These are phyloP conservation scores for Chauna torquata DNA, from an alignment of 2,113 vertebrate species.

Conservation along the genomic window DNA sequence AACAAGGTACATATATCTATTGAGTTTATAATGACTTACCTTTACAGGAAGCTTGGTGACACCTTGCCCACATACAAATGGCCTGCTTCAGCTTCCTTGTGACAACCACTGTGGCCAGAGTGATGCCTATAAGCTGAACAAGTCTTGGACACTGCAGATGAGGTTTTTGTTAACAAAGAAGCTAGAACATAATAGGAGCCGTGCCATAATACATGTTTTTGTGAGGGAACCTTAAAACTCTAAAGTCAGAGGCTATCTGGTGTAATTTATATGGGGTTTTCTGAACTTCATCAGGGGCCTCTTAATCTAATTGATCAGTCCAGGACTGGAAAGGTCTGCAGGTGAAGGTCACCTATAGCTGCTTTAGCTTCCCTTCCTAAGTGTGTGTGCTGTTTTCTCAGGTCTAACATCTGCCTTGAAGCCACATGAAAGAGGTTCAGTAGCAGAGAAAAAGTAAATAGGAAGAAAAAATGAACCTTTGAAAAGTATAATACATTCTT, in stretches of 20 bases:
- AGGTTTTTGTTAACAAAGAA: neutral
- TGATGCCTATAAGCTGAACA: neutral
- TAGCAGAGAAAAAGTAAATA: neutral
- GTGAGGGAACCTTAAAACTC: accelerated
- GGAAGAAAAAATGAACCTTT: neutral
- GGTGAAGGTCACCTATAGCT: neutral
- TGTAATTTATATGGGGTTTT: neutral
- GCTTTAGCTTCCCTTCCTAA: neutral
- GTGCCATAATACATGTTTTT: accelerated
- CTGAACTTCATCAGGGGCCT: neutral
- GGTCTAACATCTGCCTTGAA: neutral
- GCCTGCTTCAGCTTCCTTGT: neutral
- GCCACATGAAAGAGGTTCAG: neutral
- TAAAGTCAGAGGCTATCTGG: neutral
- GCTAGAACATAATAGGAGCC: neutral
- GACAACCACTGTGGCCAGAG: neutral
- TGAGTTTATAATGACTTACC: neutral
- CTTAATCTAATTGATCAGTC: neutral
- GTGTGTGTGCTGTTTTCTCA: neutral
- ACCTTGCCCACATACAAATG: accelerated
- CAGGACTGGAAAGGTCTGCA: neutral
- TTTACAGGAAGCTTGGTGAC: accelerated
- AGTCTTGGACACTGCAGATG: neutral
- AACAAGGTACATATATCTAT: neutral
- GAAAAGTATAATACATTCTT: neutral